Evolutionary conservation across 1,140 invertebrate species (phyloP).

Genomic region (Himalopsyche phryganea): DNA sequence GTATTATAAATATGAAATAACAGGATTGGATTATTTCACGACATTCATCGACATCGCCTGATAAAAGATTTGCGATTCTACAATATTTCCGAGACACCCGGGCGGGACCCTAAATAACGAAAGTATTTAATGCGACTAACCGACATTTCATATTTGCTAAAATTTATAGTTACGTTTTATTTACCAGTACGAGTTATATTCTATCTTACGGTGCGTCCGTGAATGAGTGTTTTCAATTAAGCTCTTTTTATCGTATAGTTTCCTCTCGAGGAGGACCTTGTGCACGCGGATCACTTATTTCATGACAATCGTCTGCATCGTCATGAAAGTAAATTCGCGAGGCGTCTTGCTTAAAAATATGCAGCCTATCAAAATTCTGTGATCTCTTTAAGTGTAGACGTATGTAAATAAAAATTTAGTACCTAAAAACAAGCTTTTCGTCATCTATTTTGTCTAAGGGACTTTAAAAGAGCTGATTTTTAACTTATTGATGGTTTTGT

Average conservation of each 20-base stretch:
- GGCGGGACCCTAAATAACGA: too few species aligned
- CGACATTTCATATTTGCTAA: background rate
- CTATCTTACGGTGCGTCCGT: conserved; percentile 15
- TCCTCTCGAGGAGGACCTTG: background rate
- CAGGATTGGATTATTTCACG: too few species aligned
- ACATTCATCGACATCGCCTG: too few species aligned
- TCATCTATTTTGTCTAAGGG: background rate
- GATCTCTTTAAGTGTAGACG: too few species aligned
- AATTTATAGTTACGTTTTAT: conserved; percentile 1
- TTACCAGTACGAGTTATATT: conserved; percentile 16
- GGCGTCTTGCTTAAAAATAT: background rate
- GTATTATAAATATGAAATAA: too few species aligned
- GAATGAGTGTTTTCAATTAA: conserved; percentile 20
- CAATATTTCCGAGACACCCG: too few species aligned
- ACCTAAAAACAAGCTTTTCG: conserved; percentile 9
- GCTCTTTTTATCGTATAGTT: conserved; percentile 16
- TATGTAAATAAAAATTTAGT: background rate
- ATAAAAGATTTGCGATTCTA: too few species aligned
- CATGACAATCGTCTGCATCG: background rate
- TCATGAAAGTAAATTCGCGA: too few species aligned
- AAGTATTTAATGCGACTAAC: background rate
- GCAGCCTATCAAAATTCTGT: too few species aligned
- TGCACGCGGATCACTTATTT: background rate
- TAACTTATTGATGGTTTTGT: too few species aligned
- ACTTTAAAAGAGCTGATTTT: too few species aligned